Base-by-base conservation (phyloP, 2,797 vertebrate species). In the Fistularia tabacaria region DNA sequence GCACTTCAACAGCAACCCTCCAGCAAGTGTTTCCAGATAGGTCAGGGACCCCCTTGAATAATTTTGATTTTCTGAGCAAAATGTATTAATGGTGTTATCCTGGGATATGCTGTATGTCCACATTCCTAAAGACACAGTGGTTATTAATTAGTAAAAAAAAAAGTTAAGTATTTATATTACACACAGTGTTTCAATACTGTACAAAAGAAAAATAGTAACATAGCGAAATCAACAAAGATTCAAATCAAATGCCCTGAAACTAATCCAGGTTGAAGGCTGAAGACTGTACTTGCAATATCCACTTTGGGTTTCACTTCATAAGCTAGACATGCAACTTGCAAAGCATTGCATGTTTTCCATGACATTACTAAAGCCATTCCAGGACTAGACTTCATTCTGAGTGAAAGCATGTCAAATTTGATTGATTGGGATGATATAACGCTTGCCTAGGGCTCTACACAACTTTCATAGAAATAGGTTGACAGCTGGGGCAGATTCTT, bases 401-500 rank as follows among this genome's bases (percentile, higher is more conserved):
- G 71, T 80, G 81, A 85, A 82, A 83, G 83, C 80, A 87, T 89
- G 89, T 88, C 85, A 85, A 65, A 86, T 85, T 81, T 88, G 87
- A 90, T 87, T 86, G 88, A 89, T 87, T 85, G 86, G 73, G 72
- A 69, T 85, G 84, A 83, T 79, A 80, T 82, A 89, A 88, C 71
- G 79, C 83, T 68, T 41, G 54, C 58, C 73, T 68, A 25, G 67
- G 71, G 77, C 80, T 71, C 82, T 47, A 79, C 63, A 78, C 66
- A 72, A 81, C 81, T 69, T 83, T 83, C 73, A 77, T 73, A 72
- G 70, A 86, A 91, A 87, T 81, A 82, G 78, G 83, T 73, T 76
- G 86, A 88, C 89, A 91, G 89, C 86, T 90, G 90, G 84, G 72
- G 71, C 73, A 65, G 80, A 87, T 84, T 82, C 80, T 90, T 88